Evolutionary conservation across 1,140 invertebrate species (phyloP).

Genomic region (Cataglyphis hispanica): DNA sequence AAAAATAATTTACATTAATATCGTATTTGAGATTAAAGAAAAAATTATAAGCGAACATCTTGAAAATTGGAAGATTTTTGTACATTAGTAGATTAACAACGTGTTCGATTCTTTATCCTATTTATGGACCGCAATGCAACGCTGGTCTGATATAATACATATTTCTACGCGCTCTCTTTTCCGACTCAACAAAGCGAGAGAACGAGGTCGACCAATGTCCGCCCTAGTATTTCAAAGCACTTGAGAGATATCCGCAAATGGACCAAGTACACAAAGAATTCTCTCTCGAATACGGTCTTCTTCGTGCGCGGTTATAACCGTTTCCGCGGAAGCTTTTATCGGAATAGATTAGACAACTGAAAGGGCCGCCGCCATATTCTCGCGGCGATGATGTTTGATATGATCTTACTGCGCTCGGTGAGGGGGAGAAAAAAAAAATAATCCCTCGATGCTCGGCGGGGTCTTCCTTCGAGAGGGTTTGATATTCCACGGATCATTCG

Average conservation of each 20-base stretch:
- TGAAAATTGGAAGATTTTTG: constrained; percentile 5
- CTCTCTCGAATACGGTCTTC: constrained; percentile 1
- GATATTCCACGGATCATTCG: constrained; percentile 53
- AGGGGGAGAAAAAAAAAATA: constrained; percentile 17
- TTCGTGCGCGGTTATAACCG: constrained; percentile 38
- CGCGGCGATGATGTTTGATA: constrained; percentile 43
- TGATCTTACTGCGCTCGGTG: constrained; percentile 6
- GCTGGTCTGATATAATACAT: neutral
- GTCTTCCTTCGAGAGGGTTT: constrained; percentile 37
- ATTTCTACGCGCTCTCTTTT: constrained; percentile 9
- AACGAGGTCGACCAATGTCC: constrained; percentile 20
- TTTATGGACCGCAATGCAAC: neutral
- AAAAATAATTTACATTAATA: neutral
- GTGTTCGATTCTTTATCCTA: neutral
- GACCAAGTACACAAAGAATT: constrained; percentile 47
- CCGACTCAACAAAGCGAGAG: neutral
- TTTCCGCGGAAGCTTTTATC: constrained; percentile 46
- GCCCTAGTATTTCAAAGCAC: constrained; percentile 34
- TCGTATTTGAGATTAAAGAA: neutral
- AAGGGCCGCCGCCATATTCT: constrained; percentile 24
- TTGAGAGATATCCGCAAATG: constrained; percentile 44
- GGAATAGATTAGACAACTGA: constrained; percentile 52
- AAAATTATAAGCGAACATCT: neutral
- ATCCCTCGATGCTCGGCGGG: neutral
- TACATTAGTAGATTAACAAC: neutral